Conservation (phyloP, 1,140 invertebrate genomes). For the Leucophenga varia region DNA sequence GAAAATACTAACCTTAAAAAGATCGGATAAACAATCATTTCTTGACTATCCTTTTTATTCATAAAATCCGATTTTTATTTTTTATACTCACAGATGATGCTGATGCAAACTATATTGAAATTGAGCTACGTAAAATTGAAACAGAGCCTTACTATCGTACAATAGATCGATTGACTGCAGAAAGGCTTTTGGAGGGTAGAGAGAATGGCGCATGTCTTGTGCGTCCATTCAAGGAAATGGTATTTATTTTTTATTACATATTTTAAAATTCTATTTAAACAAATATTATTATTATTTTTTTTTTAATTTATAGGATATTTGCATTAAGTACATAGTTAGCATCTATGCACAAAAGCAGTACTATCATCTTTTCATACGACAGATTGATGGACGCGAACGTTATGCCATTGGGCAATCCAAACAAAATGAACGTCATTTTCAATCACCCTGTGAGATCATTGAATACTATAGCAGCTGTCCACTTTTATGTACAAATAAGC, state of each 20-base stretch:
- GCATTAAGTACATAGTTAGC: conserved; percentile 48
- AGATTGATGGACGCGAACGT: conserved; percentile 33
- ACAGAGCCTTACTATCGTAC: conserved; percentile 50
- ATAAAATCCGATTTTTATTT: neutral
- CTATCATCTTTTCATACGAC: conserved; percentile 45
- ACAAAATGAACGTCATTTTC: conserved; percentile 32
- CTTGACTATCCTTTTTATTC: neutral
- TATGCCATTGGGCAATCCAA: conserved; percentile 44
- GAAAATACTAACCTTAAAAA: too few species aligned
- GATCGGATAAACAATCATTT: too few species aligned
- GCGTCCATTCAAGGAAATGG: conserved; percentile 46
- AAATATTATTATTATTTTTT: neutral
- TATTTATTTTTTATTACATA: neutral
- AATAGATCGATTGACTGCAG: conserved; percentile 37
- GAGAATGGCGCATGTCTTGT: conserved; percentile 48
- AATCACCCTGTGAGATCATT: conserved; percentile 41
- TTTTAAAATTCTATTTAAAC: neutral
- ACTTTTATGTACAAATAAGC: conserved; percentile 46
- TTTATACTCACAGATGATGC: conserved; percentile 23
- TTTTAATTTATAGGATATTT: conserved; percentile 23
- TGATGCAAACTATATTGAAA: conserved; percentile 43
- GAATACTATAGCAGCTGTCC: conserved; percentile 40
- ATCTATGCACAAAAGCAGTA: conserved; percentile 41
- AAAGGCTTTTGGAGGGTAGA: conserved; percentile 30
- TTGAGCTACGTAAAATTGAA: conserved; percentile 38